These are phyloP conservation scores for Neoniphon sammara DNA, from an alignment of 2,797 vertebrate species.

Conservation along the genomic window DNA sequence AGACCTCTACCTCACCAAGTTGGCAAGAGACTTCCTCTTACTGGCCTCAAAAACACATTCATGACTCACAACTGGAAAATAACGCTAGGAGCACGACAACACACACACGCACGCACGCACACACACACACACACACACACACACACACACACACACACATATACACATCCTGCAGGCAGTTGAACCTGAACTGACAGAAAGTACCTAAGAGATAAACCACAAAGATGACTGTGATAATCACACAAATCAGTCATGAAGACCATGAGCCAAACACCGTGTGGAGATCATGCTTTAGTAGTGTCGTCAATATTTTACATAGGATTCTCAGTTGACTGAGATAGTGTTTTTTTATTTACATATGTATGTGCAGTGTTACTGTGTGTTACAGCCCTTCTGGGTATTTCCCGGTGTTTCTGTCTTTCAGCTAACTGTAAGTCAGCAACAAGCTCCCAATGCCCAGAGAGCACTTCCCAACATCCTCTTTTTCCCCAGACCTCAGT, in stretches of 20 bases:
- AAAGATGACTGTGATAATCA: background rate
- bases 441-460: conserved; percentile 24
- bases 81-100: background rate
- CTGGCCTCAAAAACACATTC: conserved; percentile 65
- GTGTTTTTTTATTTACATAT: conserved; percentile 8
- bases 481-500: conserved; percentile 53
- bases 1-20: conserved; percentile 80
- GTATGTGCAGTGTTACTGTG: conserved; percentile 19
- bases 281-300: background rate
- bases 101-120: background rate
- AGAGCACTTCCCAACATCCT: conserved; percentile 57
- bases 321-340: background rate
- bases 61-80: conserved; percentile 14
- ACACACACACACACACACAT: background rate
- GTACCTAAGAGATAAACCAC: background rate
- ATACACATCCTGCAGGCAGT: background rate
- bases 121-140: background rate
- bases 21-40: conserved; percentile 82
- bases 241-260: conserved; percentile 6
- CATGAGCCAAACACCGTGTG: background rate
- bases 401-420: conserved; percentile 78
- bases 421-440: conserved; percentile 46
- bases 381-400: conserved; percentile 64
- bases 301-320: conserved; percentile 3
- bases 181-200: conserved; percentile 18